Base-by-base conservation (phyloP, 2,888 invertebrate genomes). In the Stenotaenia linearis region DNA sequence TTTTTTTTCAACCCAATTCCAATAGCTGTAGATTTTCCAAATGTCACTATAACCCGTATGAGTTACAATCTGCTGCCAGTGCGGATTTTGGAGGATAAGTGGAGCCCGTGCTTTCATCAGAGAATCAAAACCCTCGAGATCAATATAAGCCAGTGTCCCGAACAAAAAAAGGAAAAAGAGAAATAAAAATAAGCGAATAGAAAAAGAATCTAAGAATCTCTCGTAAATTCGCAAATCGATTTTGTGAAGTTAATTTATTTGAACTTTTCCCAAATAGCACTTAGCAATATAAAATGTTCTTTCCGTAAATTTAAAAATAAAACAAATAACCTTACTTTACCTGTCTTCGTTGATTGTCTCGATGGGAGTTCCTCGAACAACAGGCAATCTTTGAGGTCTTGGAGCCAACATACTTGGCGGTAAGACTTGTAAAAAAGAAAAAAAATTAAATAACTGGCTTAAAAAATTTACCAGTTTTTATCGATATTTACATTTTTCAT, bases 41-140 rank as follows among this genome's bases (percentile, higher is more conserved):
- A 56, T 18, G 56, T 56, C 56, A 56, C 56, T 18, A 1, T 56
- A 56, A 7, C 56, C 56, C 23, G 9, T 56, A 56, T 56, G 56
- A 56, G 56, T 56, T 56, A 56, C 56, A 56, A 56, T 56, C 56
- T 56, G 56, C 56, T 56, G 56, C 56, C 56, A 56, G n/a, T 23
- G 56, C 56, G 23, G 56, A 56, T 56, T 23, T 56, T 18, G 5
- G 56, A 56, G 56, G 40, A 40, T 40, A 40, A 40, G 40, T 40
- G 40, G 56, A 56, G 56, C 56, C 23, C 18, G 56, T 56, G 56
- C 56, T 56, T 56, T 56, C 56, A 56, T 56, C 56, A 21, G 56
- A 56, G 56, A 56, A 23, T 56, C 56, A 56, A 56, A 56, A 56
- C 56, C 56, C 56, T 56, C 23, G 56, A 56, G 56, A 56, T 56